Conservation (phyloP, 2,888 invertebrate genomes). For the Euclidia mi region DNA sequence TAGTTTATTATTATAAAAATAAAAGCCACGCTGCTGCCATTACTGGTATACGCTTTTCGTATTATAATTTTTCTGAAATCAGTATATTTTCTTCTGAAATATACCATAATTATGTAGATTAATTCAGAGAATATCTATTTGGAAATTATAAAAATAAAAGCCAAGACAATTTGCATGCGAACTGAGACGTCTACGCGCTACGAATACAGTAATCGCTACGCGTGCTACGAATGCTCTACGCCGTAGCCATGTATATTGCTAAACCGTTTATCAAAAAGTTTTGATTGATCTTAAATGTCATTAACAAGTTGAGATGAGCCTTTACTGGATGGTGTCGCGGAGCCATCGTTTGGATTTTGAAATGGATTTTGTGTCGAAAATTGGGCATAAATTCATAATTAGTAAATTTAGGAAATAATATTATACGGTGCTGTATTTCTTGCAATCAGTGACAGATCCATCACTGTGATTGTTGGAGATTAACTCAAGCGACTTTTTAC, state of each 20-base stretch:
- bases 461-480: too few relatives aligned
- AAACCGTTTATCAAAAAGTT: slow-evolving; percentile 49
- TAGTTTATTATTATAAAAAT: too few relatives aligned
- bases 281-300: slow-evolving; percentile 51
- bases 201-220: slow-evolving; percentile 37
- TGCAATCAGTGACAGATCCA: too few relatives aligned
- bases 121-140: slow-evolving; percentile 20
- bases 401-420: too few relatives aligned
- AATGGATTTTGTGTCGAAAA: slow-evolving; percentile 28
- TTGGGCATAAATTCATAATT: background rate
- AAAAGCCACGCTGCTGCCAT: too few relatives aligned
- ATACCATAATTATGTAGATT: slow-evolving; percentile 16
- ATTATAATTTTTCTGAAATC: too few relatives aligned
- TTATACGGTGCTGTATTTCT: too few relatives aligned
- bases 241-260: slow-evolving; percentile 53
- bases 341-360: slow-evolving; percentile 29
- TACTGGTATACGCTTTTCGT: too few relatives aligned
- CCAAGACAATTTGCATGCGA: slow-evolving; percentile 35
- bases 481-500: too few relatives aligned
- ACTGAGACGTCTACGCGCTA: slow-evolving; percentile 37
- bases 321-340: slow-evolving; percentile 25
- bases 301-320: slow-evolving; percentile 41
- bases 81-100: background rate
- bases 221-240: slow-evolving; percentile 55
- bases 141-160: slow-evolving; percentile 33